phyloP scores from a whole-genome alignment of 2,113 vertebrate species.

The Ictidomys tridecemlineatus region DNA sequence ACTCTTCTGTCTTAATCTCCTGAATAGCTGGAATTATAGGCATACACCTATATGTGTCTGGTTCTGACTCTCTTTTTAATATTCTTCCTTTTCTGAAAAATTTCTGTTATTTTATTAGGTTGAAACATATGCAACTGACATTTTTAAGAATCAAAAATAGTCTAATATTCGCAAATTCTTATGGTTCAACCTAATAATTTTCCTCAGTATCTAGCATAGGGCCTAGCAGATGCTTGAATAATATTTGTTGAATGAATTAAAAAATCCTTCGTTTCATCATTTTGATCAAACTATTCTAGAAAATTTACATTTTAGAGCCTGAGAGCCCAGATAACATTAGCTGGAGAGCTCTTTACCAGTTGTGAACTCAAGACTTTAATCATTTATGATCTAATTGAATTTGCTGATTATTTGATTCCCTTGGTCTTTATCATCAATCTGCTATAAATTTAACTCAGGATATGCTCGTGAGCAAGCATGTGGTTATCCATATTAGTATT shows the following conservation, averaged over 20 bases:
- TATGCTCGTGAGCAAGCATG: background rate
- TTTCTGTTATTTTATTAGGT: constrained; percentile 40
- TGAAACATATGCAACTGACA: background rate
- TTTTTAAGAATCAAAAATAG: background rate
- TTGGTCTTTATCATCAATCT: background rate
- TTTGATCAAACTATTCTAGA: background rate
- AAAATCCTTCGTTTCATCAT: background rate
- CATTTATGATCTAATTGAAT: background rate
- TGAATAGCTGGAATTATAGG: no score
- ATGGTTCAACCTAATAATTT: constrained; percentile 3
- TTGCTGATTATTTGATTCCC: background rate
- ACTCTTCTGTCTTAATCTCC: background rate
- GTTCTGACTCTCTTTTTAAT: background rate
- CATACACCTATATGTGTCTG: no score
- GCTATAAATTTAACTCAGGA: background rate
- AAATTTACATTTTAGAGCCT: background rate
- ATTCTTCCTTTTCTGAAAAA: background rate
- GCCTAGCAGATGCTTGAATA: background rate
- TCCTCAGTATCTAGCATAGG: background rate
- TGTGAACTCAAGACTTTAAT: background rate
- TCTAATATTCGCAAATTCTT: background rate
- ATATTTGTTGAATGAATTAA: background rate
- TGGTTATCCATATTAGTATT: background rate
- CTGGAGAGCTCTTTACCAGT: background rate
- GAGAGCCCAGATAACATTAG: background rate